Percentiles rank a stretch among this genome's conserved stretches.
phyloP scores from a whole-genome alignment of 2,888 invertebrate genomes.

The Tachina fera region DNA sequence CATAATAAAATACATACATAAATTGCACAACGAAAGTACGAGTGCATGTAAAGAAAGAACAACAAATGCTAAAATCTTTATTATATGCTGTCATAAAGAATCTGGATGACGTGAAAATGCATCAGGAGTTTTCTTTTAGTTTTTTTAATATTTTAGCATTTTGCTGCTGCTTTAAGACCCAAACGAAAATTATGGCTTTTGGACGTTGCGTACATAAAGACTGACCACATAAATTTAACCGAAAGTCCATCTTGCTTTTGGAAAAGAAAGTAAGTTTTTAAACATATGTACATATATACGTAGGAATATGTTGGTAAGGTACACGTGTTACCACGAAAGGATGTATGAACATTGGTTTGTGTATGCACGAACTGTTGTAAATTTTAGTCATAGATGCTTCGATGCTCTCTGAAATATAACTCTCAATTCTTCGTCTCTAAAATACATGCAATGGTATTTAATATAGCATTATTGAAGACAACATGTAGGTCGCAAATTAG shows the following conservation, averaged over 20 bases:
- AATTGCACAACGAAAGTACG: constrained; percentile 1
- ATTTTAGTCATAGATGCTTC: no score
- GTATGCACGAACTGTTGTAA: no score
- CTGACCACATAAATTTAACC: constrained; percentile 45
- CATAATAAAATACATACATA: constrained; percentile 20
- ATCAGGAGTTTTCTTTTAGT: constrained; percentile 41
- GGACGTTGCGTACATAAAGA: constrained; percentile 34
- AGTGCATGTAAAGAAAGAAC: background rate
- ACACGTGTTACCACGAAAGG: no score
- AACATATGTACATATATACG: no score
- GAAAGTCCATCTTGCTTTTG: constrained; percentile 40
- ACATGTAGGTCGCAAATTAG: no score
- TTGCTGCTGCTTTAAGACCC: constrained; percentile 31
- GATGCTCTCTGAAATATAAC: no score
- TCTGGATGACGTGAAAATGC: constrained; percentile 64
- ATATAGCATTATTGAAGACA: no score
- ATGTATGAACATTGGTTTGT: no score
- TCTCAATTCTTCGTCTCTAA: no score
- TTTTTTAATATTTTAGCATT: background rate
- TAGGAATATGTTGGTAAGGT: no score
- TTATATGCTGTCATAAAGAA: constrained; percentile 57
- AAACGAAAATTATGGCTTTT: constrained; percentile 60
- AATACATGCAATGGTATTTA: no score
- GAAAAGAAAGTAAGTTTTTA: background rate
- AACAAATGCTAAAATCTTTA: constrained; percentile 27